A percentile compares a stretch with the other conserved stretches of the same genome.
phyloP scores from a whole-genome alignment of 2,113 vertebrate genomes.

The Pseudorasbora parva region DNA sequence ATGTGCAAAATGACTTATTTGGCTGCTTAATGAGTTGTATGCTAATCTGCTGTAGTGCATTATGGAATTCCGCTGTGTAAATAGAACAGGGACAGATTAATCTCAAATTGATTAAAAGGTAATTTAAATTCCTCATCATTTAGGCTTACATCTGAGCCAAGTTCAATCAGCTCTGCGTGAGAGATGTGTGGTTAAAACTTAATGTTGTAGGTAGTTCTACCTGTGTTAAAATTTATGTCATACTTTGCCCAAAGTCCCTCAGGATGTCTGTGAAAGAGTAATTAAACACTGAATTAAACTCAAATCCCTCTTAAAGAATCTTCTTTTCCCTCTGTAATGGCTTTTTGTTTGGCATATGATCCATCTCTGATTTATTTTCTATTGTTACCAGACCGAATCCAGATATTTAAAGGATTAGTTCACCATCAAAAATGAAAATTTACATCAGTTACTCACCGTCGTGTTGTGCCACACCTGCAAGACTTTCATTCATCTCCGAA shows the following conservation, averaged over 20 bases:
- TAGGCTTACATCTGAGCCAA: constrained; percentile 34
- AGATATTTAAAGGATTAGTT: neutral
- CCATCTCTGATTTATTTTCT: neutral
- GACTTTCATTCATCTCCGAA: no score
- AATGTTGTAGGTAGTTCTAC: constrained; percentile 27
- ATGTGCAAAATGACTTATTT: constrained; percentile 16
- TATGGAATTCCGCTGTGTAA: constrained; percentile 35
- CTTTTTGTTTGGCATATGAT: neutral
- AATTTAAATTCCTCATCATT: constrained; percentile 52
- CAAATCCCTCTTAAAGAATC: constrained; percentile 16
- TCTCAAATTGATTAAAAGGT: constrained; percentile 53
- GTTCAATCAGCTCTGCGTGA: constrained; percentile 25
- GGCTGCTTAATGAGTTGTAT: constrained; percentile 48
- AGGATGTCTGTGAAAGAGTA: constrained; percentile 5
- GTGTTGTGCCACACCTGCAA: no score
- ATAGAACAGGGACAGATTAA: constrained; percentile 45
- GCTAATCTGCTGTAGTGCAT: constrained; percentile 29
- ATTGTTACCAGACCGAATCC: neutral
- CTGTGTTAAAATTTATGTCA: constrained; percentile 24
- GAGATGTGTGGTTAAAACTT: constrained; percentile 41
- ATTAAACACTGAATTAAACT: constrained; percentile 12
- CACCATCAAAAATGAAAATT: no score
- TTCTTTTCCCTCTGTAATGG: neutral
- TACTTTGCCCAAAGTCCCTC: neutral
- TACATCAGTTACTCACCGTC: no score